Base-by-base conservation (phyloP, 2,797 vertebrate genomes). In the Acipenser oxyrinchus region DNA sequence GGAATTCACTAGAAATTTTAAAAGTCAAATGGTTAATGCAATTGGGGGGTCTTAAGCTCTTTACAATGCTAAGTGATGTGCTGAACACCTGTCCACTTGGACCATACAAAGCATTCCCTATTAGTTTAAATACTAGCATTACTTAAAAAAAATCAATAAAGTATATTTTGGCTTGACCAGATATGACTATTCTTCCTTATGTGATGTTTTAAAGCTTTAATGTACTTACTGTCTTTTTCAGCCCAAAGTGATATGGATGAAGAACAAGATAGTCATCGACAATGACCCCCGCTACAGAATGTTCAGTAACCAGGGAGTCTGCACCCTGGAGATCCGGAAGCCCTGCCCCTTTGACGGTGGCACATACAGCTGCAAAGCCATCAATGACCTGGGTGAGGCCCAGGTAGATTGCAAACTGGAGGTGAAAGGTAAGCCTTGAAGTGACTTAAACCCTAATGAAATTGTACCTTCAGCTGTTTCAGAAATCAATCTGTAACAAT, bases 241-340 rank as follows among this genome's bases (percentile, higher is more conserved):
- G 97, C 88, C 96, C 73, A 98, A 97, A 84, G 94, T 98, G 74
- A 91, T 92, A 72, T 99, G 97, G 97, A 90, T 97, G 94, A 99
- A 99, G 82, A 99, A 99, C 79, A 97, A 95, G 84, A 94, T 98
- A 0, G 1, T 67, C 6, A 98, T 99, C 70, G 74, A 89, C 51
- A 93, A 96, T 1, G 95, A 99, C 76, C 95, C 97, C 0, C 90
- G 92, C 75, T 99, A 96, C 81, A 89, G 97, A 72, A 98, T 97
- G 95, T 98, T 98, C 77, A 91, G 94, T 86, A 98, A 94, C 86
- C 97, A 99, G 78, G 96, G 97, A 0, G 96, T 99, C 49, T 98
- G 97, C 9, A 94, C 92, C 10, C 81, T 99, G 86, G 97, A 99
- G 86, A 95, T 99, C 73, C 92, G 97, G 72, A 99, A 99, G 71